A percentile compares a stretch with the other conserved stretches of the same genome.
phyloP scores from a whole-genome alignment of 2,113 vertebrate species.

The Vombatus ursinus region DNA sequence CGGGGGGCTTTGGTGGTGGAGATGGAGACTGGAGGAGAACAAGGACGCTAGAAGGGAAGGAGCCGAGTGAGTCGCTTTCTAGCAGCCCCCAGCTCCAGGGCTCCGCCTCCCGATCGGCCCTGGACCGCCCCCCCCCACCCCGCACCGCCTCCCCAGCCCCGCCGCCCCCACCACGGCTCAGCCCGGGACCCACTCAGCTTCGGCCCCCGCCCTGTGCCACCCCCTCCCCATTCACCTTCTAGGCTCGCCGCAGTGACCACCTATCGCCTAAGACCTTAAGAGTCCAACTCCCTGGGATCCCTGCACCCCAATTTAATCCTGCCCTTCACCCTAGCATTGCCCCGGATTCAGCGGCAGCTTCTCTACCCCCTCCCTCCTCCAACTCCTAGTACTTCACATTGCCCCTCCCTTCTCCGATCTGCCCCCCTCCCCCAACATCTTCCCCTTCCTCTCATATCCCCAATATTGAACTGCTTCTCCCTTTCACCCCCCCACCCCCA shows the following conservation, averaged over 20 bases:
- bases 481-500: background rate
- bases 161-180: conserved; percentile 23
- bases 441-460: background rate
- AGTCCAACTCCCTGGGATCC: background rate
- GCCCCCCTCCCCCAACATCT: background rate
- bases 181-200: background rate
- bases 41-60: conserved; percentile 65
- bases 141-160: conserved; percentile 67
- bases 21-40: conserved; percentile 52
- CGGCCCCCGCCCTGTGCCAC: conserved; percentile 40
- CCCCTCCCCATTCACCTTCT: background rate
- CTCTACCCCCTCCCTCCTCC: background rate
- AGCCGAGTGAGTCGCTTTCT: conserved; percentile 68
- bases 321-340: conserved; percentile 29
- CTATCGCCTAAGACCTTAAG: background rate
- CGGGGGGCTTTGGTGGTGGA: conserved; percentile 11
- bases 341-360: conserved; percentile 48
- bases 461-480: background rate
- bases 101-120: conserved; percentile 75
- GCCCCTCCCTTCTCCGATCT: background rate
- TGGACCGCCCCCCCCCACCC: conserved; percentile 50
- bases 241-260: background rate
- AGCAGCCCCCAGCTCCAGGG: conserved; percentile 69
- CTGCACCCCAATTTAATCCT: background rate
- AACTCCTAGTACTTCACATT: conserved; percentile 3